Conservation (phyloP, 2,113 vertebrate species). For the Pao palembangensis region DNA sequence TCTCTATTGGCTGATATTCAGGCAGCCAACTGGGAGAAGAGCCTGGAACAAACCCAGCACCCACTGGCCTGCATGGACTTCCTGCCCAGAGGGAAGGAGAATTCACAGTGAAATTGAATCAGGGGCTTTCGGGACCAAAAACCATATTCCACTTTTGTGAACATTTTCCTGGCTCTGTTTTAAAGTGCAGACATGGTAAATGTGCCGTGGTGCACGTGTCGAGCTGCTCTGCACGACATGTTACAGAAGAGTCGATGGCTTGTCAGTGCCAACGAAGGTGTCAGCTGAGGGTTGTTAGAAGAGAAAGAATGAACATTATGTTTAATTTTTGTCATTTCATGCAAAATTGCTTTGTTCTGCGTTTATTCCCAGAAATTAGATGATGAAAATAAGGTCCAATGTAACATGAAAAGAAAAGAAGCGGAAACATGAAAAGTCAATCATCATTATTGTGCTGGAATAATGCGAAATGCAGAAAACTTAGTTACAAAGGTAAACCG, state of each 20-base stretch:
- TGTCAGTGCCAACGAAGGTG: too few relatives aligned
- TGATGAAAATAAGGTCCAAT: neutral
- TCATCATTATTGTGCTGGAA: conserved; percentile 1
- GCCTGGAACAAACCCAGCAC: conserved; percentile 21
- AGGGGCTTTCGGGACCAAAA: neutral
- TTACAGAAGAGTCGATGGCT: too few relatives aligned
- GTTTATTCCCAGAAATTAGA: neutral
- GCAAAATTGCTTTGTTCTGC: neutral
- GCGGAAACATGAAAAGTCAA: neutral
- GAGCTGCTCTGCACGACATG: too few relatives aligned
- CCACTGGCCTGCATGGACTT: conserved; percentile 11
- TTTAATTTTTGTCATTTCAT: neutral
- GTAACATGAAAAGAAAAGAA: conserved; percentile 11
- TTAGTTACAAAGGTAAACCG: conserved; percentile 9
- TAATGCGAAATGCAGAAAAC: neutral
- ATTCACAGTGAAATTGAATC: conserved; percentile 7
- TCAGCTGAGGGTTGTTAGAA: too few relatives aligned
- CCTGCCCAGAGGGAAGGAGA: neutral
- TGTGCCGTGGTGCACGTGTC: neutral
- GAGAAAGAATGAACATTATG: too few relatives aligned
- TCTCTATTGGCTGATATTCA: conserved; percentile 19
- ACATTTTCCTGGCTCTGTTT: too few relatives aligned
- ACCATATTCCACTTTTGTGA: too few relatives aligned
- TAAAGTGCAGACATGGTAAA: too few relatives aligned
- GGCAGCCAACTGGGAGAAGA: conserved; percentile 22